A percentile compares a stretch with the other conserved stretches of the same genome.
Conservation (phyloP, 30 jellyfish, hydroid and myxozoan genomes). For the Catostylus mosaicus region DNA sequence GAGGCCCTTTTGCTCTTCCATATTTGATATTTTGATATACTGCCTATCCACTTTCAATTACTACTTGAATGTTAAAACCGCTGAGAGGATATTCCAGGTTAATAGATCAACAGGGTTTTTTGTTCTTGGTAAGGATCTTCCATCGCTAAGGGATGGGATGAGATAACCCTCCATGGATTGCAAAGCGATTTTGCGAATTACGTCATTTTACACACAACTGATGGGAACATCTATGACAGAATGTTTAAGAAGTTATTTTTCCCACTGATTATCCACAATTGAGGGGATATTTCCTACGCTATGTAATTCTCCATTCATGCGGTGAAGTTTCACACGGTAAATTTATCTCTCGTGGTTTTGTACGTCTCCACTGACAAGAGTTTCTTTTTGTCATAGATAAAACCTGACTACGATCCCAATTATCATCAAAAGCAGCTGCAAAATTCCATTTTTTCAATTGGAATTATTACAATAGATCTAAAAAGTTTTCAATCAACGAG, state of each 20-base stretch:
- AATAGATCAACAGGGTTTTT: too few species aligned
- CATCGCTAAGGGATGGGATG: too few species aligned
- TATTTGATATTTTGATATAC: too few species aligned
- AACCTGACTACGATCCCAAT: not conserved
- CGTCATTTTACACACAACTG: too few species aligned
- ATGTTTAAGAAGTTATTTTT: not conserved
- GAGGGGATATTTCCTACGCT: not conserved
- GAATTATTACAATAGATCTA: too few species aligned
- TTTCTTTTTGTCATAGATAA: not conserved
- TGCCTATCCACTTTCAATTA: too few species aligned
- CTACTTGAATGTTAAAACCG: too few species aligned
- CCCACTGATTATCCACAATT: not conserved
- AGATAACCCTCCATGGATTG: too few species aligned
- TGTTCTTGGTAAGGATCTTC: too few species aligned
- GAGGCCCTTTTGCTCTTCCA: too few species aligned
- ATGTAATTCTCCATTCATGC: not conserved
- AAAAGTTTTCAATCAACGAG: not conserved
- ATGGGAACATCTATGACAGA: not conserved
- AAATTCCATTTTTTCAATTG: not conserved
- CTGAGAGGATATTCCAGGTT: too few species aligned
- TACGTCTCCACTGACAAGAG: not conserved
- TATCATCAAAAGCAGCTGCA: not conserved
- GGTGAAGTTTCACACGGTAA: not conserved
- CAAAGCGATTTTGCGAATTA: too few species aligned
- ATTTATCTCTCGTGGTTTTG: slow-evolving; percentile 10